phyloP scores from a whole-genome alignment of 2,797 vertebrate genomes.

The Gambelia wislizenii region DNA sequence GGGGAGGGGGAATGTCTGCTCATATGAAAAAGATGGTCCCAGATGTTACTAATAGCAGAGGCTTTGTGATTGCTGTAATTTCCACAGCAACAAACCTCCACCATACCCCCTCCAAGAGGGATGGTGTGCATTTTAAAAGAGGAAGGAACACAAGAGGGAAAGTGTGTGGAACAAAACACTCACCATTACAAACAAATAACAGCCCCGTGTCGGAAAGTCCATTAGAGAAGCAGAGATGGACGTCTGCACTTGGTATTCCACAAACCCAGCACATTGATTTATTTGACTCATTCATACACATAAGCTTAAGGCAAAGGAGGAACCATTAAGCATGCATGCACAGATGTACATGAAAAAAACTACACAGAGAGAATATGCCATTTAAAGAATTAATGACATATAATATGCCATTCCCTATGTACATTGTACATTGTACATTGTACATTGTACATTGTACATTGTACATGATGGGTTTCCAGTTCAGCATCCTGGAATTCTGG shows the following conservation, averaged over 20 bases:
- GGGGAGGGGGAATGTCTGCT: conserved; percentile 76
- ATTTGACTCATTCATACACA: background rate
- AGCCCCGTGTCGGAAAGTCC: conserved; percentile 89
- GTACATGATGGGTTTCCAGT: too few species aligned
- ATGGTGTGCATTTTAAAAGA: conserved; percentile 74
- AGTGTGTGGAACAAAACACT: conserved; percentile 49
- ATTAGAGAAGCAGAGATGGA: conserved; percentile 86
- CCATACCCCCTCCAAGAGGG: conserved; percentile 44
- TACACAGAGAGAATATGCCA: background rate
- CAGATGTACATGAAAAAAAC: too few species aligned
- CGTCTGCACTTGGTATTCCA: conserved; percentile 75
- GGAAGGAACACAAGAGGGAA: conserved; percentile 58
- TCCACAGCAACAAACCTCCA: conserved; percentile 28
- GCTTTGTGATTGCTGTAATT: conserved; percentile 80
- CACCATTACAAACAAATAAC: conserved; percentile 91
- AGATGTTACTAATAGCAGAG: conserved; percentile 77
- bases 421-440: too few species aligned
- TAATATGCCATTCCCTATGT: background rate
- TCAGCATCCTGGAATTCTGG: background rate
- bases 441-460: too few species aligned
- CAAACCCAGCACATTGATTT: background rate
- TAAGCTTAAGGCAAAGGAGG: fast-evolving
- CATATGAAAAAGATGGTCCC: conserved; percentile 78
- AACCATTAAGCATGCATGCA: too few species aligned
- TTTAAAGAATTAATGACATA: background rate